These are phyloP conservation scores for Characodon lateralis DNA, from an alignment of 2,797 vertebrate genomes.

Conservation along the genomic window DNA sequence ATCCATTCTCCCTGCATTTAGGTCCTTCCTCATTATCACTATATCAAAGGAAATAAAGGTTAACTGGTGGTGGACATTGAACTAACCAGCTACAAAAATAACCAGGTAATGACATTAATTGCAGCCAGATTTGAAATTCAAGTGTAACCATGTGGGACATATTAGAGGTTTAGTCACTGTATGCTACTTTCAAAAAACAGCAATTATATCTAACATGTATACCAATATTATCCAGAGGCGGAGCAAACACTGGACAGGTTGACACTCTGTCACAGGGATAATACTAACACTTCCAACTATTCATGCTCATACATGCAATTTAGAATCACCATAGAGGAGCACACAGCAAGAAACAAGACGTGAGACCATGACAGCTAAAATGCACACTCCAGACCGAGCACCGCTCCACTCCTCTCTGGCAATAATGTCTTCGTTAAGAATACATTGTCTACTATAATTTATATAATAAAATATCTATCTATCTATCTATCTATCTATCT, in stretches of 20 bases:
- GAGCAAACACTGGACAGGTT: background rate
- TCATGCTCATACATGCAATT: slow-evolving; percentile 21
- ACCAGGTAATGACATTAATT: background rate
- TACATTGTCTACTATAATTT: background rate
- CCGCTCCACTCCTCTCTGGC: background rate
- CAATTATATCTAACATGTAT: background rate
- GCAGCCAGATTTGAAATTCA: background rate
- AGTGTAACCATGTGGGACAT: background rate
- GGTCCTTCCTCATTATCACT: background rate
- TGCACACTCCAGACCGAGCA: background rate
- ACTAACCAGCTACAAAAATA: background rate
- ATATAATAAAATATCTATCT: background rate
- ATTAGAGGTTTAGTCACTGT: background rate
- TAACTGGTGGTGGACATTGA: background rate
- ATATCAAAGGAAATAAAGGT: background rate
- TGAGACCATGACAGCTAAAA: slow-evolving; percentile 4
- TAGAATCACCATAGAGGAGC: background rate
- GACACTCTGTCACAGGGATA: background rate
- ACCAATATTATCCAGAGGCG: slow-evolving; percentile 1
- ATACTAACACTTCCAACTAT: slow-evolving; percentile 8
- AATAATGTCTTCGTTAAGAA: background rate
- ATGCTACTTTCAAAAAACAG: background rate
- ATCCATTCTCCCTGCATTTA: background rate
- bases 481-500: too few species aligned
- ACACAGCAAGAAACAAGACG: background rate